Conservation (phyloP, 2,113 vertebrate species). For the Kryptolebias marmoratus region DNA sequence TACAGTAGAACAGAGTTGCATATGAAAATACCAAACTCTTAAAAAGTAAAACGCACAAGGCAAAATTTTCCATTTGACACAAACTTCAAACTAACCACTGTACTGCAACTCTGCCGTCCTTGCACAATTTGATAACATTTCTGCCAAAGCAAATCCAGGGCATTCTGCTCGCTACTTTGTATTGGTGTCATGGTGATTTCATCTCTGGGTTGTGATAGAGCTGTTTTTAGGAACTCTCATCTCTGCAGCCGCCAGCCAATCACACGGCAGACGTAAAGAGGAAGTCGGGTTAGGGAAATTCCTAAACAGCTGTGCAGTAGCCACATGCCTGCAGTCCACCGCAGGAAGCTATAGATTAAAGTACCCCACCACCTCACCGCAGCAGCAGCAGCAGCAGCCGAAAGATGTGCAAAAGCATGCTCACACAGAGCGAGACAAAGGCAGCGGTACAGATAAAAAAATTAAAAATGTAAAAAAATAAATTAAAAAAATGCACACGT, state of each 20-base stretch:
- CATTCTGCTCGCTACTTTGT: slow-evolving; percentile 36
- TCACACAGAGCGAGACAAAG: slow-evolving; percentile 28
- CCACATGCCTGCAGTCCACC: slow-evolving; percentile 69
- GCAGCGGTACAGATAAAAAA: slow-evolving; percentile 14
- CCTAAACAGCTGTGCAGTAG: slow-evolving; percentile 81
- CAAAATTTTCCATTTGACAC: too few species aligned
- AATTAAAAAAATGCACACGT: slow-evolving; percentile 22
- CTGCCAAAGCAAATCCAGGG: slow-evolving; percentile 35
- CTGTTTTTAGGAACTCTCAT: slow-evolving; percentile 75
- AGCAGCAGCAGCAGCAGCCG: slow-evolving; percentile 45
- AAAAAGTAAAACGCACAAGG: too few species aligned
- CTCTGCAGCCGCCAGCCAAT: slow-evolving; percentile 66
- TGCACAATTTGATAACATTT: slow-evolving; percentile 47
- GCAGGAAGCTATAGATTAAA: slow-evolving; percentile 71
- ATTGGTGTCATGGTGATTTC: slow-evolving; percentile 68
- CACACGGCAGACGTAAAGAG: slow-evolving; percentile 66
- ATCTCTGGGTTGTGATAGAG: slow-evolving; percentile 70
- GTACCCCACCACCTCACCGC: slow-evolving; percentile 50
- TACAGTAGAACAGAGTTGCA: too few species aligned
- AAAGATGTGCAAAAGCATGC: slow-evolving; percentile 61
- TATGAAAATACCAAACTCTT: too few species aligned
- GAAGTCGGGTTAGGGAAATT: slow-evolving; percentile 84
- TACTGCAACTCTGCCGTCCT: neutral
- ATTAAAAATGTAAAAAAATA: neutral
- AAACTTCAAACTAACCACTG: too few species aligned